phyloP scores from a whole-genome alignment of 2,113 vertebrate genomes.

The Mungos mungo region DNA sequence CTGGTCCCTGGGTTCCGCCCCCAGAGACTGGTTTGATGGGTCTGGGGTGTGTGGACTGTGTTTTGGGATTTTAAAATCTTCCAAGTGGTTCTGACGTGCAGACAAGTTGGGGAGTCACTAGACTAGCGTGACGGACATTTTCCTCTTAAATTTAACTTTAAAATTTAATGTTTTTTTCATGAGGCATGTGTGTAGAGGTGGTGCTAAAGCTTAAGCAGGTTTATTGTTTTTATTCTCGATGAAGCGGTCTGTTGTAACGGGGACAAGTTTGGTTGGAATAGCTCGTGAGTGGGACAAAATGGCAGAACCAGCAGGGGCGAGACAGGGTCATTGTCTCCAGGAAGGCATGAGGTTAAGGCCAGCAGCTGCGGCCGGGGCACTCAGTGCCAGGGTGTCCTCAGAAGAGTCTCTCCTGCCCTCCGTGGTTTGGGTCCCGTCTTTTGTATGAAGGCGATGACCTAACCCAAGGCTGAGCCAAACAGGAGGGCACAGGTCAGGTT shows the following conservation, averaged over 20 bases:
- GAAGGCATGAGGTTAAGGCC: not conserved
- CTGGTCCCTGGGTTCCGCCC: not conserved
- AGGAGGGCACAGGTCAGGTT: not conserved
- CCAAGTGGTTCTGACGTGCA: not conserved
- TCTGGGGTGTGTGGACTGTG: not conserved
- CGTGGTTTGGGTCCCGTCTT: rapidly evolving
- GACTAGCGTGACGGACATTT: not conserved
- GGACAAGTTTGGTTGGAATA: not conserved
- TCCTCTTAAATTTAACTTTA: not conserved
- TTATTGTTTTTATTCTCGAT: not conserved
- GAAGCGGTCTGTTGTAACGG: not conserved
- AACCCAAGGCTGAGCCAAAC: not conserved
- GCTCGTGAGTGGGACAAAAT: too few species aligned
- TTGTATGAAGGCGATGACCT: not conserved
- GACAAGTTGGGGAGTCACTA: not conserved
- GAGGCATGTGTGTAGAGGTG: not conserved
- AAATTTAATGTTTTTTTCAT: not conserved
- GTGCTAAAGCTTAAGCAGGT: not conserved
- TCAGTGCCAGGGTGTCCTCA: not conserved
- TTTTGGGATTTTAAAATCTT: not conserved
- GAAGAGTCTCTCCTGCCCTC: not conserved
- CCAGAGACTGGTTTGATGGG: not conserved
- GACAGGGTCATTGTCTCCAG: not conserved
- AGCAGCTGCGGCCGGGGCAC: not conserved
- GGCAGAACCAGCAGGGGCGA: not conserved